Evolutionary conservation across 2,888 invertebrate genomes (phyloP).

Genomic region (Orgyia antiqua): DNA sequence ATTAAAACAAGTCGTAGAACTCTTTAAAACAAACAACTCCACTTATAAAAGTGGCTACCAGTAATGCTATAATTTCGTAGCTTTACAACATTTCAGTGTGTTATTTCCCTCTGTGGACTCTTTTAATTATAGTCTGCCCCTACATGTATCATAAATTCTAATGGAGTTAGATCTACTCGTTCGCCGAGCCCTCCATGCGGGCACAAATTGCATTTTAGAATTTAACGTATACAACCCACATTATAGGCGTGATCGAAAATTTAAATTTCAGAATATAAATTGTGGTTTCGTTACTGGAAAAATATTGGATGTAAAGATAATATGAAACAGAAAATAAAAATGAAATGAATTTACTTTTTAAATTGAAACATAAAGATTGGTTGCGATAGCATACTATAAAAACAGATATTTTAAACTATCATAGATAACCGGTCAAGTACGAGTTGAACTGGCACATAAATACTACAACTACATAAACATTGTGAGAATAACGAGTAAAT

Average conservation of each 20-base stretch:
- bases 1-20: slow-evolving; percentile 21
- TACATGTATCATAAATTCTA: slow-evolving; percentile 72
- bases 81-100: slow-evolving; percentile 36
- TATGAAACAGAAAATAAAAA: too few species aligned
- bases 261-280: slow-evolving; percentile 21
- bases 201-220: slow-evolving; percentile 61
- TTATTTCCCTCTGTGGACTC: slow-evolving; percentile 61
- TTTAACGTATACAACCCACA: slow-evolving; percentile 35
- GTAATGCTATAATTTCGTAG: slow-evolving; percentile 33
- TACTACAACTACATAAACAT: too few species aligned
- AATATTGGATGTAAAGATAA: not conserved
- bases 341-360: too few species aligned
- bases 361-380: too few species aligned
- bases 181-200: slow-evolving; percentile 25
- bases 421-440: too few species aligned
- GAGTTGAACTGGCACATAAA: too few species aligned
- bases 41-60: slow-evolving; percentile 35
- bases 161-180: slow-evolving; percentile 46
- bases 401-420: too few species aligned
- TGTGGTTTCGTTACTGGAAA: slow-evolving; percentile 2
- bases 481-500: too few species aligned
- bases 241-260: slow-evolving; percentile 24
- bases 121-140: slow-evolving; percentile 65
- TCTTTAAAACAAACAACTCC: slow-evolving; percentile 30
- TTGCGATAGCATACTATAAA: too few species aligned